Conservation (phyloP, 1,140 invertebrate genomes). For the Macrobrachium nipponense region DNA sequence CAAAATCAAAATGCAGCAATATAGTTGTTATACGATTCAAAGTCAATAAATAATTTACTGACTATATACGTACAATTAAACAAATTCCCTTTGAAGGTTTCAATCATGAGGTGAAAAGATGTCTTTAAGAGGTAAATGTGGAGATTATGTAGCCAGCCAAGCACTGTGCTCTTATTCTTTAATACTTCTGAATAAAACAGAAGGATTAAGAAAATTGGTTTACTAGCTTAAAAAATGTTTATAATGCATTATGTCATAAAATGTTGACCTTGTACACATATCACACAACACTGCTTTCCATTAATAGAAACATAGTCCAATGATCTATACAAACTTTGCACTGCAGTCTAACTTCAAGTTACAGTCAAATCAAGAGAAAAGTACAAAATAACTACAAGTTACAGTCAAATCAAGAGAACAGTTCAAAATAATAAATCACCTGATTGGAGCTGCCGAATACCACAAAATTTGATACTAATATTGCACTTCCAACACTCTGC, state of each 20-base stretch:
- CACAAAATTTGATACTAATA: too few relatives aligned
- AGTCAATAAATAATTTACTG: neutral
- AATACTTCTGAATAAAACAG: neutral
- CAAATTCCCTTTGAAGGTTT: conserved; percentile 37
- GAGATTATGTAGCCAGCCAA: conserved; percentile 50
- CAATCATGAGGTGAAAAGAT: conserved; percentile 49
- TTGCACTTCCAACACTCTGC: too few relatives aligned
- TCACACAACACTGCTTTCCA: conserved; percentile 25
- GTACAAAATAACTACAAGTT: neutral
- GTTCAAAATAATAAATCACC: too few relatives aligned
- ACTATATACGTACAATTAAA: conserved; percentile 44
- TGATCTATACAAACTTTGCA: neutral
- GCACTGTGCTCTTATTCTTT: conserved; percentile 44
- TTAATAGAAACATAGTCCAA: too few relatives aligned
- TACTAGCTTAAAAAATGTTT: conserved; percentile 20
- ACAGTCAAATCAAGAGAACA: conserved; percentile 8
- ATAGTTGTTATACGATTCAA: conserved; percentile 8
- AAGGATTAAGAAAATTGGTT: neutral
- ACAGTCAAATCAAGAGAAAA: conserved; percentile 10
- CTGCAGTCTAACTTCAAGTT: neutral
- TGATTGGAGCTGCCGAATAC: too few relatives aligned
- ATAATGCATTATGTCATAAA: conserved; percentile 17
- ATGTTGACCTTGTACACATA: conserved; percentile 27
- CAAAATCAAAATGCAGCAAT: neutral
- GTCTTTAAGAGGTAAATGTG: conserved; percentile 50